Evolutionary conservation across 1,140 invertebrate genomes (phyloP), one percentile per base, ranked within the genome.

Genomic region (Centruroides vittatus): DNA sequence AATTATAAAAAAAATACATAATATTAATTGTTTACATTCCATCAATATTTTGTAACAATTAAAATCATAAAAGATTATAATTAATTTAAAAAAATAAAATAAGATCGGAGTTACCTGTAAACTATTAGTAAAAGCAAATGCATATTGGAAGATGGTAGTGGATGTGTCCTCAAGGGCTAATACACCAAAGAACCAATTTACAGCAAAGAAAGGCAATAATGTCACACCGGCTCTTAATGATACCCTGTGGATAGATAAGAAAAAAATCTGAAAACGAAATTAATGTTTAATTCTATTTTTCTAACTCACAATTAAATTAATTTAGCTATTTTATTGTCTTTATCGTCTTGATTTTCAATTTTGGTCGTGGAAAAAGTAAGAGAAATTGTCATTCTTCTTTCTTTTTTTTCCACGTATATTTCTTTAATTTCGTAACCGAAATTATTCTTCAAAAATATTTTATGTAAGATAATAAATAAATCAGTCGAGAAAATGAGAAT

Each of bases 171-270:
- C 84, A n/a, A 86, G 75, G 10, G 84, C 83, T 6, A 85, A 75
- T 6, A 84, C 82, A 3, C 81, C 81, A 69, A 84, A 78, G 65
- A 85, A 84, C 84, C 84, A 86, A 62, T 79, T 78, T 11, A 82
- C 76, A 13, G 79, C 78, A 66, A 82, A 81, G 58, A 81, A 75
- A 47, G 81, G 81, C 61, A 82, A 75, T 60, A 82, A 66, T 11
- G 80, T 75, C 7, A 81, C 73, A 35, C 79, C 79, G 0, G 81
- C 72, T 66, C 81, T 74, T 35, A 82, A 64, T 57, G 78, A 78
- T 47, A 35, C 35, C 12, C 35, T 56, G 55, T 47, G 41, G 41
- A 41, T 41, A 41, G 8, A 41, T 41, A 41, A 5, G 41, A 41
- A 41, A 41, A 41, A 41, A 41, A 41, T 41, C 41, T 41, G 41